Base-by-base conservation (phyloP, 2,113 vertebrate genomes). In the Calypte anna region DNA sequence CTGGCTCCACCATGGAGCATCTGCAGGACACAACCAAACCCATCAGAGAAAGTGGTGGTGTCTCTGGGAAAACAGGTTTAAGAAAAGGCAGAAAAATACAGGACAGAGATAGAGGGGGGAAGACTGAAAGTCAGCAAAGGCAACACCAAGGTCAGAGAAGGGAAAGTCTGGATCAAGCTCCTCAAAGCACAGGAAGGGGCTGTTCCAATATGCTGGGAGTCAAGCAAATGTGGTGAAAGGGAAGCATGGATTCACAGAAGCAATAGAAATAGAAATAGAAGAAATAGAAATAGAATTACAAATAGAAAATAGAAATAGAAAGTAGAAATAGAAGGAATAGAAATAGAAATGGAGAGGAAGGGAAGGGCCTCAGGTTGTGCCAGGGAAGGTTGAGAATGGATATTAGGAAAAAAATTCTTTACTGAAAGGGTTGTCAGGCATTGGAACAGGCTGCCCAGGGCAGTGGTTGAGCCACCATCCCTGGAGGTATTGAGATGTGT, bases 41-140 rank as follows among this genome's bases (percentile, higher is more conserved):
- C 13, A 5, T 8, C 0, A 0, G 28, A 83, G 25, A 57, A 53
- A 36, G 0, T 64, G 15, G 6, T 38, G 28, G 38, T n/a, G 12
- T 86, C 22, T 51, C 19, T 72, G 38, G 43, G 30, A 73, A 89
- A 79, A 30, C 1, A 8, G 14, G n/a, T n/a, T 75, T 72, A 40
- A 59, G 24, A 51, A 77, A 82, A 62, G 20, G 12, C 7, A 50
- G 62, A 88, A 88, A 44, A 66, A 6, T 55, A 22, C 12, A 30
- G 19, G 11, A 40, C 5, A 57, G 23, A 61, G 20, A 28, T 18
- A 27, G 31, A 9, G 4, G 2, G 15, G 14, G 6, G 51, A 4
- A 12, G 3, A 3, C 12, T 7, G 17, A 28, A 1, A 12, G 28
- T 62, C 31, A 70, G 17, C 25, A 67, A 79, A 68, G 17, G 14